Evolutionary conservation across 2,113 vertebrate genomes (phyloP).

Genomic region (Myrmecophaga tridactyla): DNA sequence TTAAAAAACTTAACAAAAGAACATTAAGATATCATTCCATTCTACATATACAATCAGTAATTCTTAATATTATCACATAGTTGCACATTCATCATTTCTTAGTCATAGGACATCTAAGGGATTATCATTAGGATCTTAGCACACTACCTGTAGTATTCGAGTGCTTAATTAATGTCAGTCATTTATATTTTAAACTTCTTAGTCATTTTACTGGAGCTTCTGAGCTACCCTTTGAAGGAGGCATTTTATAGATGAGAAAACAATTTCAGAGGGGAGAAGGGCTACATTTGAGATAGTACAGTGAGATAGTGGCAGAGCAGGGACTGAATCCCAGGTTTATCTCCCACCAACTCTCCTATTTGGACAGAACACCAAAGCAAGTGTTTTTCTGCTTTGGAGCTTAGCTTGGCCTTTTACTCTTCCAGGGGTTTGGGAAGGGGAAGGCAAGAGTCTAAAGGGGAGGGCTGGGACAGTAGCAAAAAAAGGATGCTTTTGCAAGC

Average conservation of each 20-base stretch:
- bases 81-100: no score
- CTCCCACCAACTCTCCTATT: background rate
- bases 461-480: background rate
- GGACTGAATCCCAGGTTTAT: background rate
- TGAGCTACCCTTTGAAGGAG: slow-evolving; percentile 21
- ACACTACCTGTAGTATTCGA: background rate
- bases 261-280: background rate
- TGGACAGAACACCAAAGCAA: background rate
- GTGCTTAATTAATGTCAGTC: background rate
- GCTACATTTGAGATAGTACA: background rate
- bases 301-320: background rate
- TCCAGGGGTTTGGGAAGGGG: background rate
- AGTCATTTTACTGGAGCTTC: background rate
- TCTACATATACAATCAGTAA: no score
- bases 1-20: no score
- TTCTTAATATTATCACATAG: no score
- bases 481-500: background rate
- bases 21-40: no score
- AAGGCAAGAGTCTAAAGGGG: background rate
- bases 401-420: background rate
- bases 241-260: background rate
- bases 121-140: background rate
- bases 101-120: no score
- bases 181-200: slow-evolving; percentile 1
- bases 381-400: background rate